Base-by-base conservation (phyloP, 2,888 invertebrate genomes). In the Drosophila parthenogenetica region DNA sequence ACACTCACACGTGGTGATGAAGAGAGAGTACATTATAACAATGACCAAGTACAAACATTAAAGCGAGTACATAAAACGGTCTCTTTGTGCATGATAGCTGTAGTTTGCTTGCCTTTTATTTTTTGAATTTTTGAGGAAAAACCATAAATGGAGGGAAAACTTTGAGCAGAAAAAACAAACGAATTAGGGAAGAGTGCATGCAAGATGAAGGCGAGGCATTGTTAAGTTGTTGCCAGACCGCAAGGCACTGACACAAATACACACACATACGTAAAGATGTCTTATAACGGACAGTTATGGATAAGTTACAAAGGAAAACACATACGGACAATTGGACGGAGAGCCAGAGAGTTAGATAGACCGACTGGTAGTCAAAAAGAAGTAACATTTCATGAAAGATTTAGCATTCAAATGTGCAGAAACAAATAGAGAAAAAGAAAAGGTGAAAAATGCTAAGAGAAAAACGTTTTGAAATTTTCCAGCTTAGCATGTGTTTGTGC, bases 321-420 rank as follows among this genome's bases (percentile, higher is more conserved):
- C 40, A 58, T 45, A 35, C 19, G 49, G 19, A 59, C 46, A 39
- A 43, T 32, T 40, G 61, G 55, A 50, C 67, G 14, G 40, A 19
- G 43, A 40, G 45, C 54, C 53, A 42, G 37, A 58, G 43, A 59
- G 55, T 61, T 46, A 43, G 48, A 35, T 19, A 10, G 50, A 51
- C 51, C 19, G 37, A 40, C 62, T 46, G 29, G 54, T 45, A 69
- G 74, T 45, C 77, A 71, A 71, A 79, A 77, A 75, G 19, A 45
- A 77, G 79, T 75, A 73, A 55, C 71, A 89, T 91, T 91, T 91
- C 87, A 91, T 91, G 89, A 90, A 90, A 91, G 90, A 91, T 91
- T 91, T 91, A 91, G 90, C 91, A 91, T 91, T 91, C 86, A 91
- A 91, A 91, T 90, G 90, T 82, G 90, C 83, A 82, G 74, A 57